Percentiles rank a stretch among this genome's conserved stretches.
Conservation (phyloP, 2,113 vertebrate genomes). For the Origma solitaria region DNA sequence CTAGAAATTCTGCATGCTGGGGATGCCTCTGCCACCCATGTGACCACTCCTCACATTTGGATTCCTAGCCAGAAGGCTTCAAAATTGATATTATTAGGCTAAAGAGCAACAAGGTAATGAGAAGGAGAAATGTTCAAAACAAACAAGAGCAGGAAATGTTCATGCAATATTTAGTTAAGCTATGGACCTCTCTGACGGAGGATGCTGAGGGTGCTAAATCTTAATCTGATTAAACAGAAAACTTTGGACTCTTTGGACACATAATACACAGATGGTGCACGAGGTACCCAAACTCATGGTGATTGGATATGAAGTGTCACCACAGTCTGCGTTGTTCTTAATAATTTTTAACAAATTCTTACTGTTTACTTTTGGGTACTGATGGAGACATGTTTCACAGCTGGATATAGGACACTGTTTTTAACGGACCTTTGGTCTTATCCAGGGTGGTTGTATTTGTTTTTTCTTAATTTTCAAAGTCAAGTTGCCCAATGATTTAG, state of each 20-base stretch:
- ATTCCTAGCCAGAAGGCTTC: background rate
- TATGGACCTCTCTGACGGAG: background rate
- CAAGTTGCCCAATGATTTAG: background rate
- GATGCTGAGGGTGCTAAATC: background rate
- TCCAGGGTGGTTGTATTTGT: background rate
- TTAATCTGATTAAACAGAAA: background rate
- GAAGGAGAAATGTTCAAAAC: background rate
- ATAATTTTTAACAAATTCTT: background rate
- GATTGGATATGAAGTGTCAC: background rate
- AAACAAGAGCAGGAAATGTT: background rate
- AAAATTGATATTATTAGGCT: background rate
- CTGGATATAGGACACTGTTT: background rate
- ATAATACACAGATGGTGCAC: background rate
- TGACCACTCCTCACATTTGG: background rate
- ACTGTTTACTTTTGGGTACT: background rate
- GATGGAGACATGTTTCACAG: background rate
- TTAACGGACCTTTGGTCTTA: background rate
- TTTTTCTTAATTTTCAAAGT: background rate
- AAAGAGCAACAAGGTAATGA: background rate
- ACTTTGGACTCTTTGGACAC: background rate
- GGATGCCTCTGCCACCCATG: background rate
- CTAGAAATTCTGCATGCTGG: background rate
- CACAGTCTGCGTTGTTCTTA: background rate
- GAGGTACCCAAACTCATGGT: background rate
- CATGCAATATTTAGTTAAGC: background rate